These are phyloP conservation scores for Pararge aegeria DNA, from an alignment of 1,140 invertebrate species.

Conservation along the genomic window DNA sequence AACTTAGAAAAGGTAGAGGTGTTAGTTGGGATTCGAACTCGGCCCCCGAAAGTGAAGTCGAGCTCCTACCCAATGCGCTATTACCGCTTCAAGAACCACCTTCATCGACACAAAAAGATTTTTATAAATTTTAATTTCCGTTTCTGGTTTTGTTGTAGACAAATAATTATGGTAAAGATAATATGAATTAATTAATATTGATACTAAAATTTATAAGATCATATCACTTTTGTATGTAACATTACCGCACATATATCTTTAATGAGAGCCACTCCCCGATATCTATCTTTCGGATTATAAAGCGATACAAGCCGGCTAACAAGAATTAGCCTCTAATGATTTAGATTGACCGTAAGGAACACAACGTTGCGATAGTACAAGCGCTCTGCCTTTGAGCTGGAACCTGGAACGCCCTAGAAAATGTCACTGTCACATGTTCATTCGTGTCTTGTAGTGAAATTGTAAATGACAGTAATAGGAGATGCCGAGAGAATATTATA, in stretches of 20 bases:
- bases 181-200: too few relatives aligned
- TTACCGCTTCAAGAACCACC: too few relatives aligned
- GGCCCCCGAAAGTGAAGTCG: too few relatives aligned
- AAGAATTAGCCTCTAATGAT: slow-evolving; percentile 10
- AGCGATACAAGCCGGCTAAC: slow-evolving; percentile 2
- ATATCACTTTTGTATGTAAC: background rate
- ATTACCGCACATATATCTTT: slow-evolving; percentile 6
- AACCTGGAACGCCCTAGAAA: background rate
- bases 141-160: too few relatives aligned
- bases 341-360: background rate
- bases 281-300: background rate
- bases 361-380: background rate
- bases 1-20: too few relatives aligned
- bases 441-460: background rate
- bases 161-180: too few relatives aligned
- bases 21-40: too few relatives aligned
- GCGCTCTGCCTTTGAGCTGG: background rate
- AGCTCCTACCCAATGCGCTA: too few relatives aligned
- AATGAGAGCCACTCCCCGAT: slow-evolving; percentile 11
- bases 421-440: background rate
- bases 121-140: too few relatives aligned
- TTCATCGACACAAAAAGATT: too few relatives aligned
- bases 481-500: background rate
- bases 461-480: background rate
- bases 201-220: background rate